A percentile compares a stretch with the other conserved stretches of the same genome.
Conservation (phyloP, 2,113 vertebrate species). For the Microcebus tavaratra region DNA sequence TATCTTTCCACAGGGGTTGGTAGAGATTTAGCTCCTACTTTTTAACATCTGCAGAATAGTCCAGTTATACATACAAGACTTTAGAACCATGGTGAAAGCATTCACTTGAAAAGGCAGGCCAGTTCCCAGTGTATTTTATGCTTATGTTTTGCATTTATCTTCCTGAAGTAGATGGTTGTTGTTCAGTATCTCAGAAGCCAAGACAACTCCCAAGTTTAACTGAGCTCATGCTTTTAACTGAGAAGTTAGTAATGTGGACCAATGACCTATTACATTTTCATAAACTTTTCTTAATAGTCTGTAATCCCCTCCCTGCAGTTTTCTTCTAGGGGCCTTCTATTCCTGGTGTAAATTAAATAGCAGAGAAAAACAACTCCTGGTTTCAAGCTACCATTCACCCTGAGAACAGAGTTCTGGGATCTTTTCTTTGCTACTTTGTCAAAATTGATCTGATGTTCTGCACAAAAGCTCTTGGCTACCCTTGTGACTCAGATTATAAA, state of each 20-base stretch:
- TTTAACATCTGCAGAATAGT: neutral
- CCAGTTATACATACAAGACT: neutral
- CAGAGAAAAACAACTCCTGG: neutral
- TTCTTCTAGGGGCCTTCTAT: neutral
- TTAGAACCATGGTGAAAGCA: neutral
- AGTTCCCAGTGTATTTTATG: neutral
- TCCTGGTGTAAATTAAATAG: slow-evolving; percentile 42
- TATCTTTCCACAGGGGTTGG: neutral
- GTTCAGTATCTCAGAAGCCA: neutral
- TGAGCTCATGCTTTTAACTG: neutral
- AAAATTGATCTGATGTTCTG: slow-evolving; percentile 45
- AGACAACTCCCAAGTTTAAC: slow-evolving; percentile 8
- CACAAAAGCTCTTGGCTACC: neutral
- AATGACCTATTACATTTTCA: neutral
- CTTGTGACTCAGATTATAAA: slow-evolving; percentile 42
- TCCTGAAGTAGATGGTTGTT: neutral
- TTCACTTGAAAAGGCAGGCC: neutral
- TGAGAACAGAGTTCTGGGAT: slow-evolving; percentile 35
- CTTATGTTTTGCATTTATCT: neutral
- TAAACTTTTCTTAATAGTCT: neutral
- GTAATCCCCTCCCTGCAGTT: neutral
- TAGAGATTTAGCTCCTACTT: neutral
- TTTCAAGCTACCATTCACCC: slow-evolving; percentile 41
- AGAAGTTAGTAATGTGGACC: neutral
- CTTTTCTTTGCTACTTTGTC: slow-evolving; percentile 61